These are phyloP conservation scores for Leptinotarsa juncta DNA, from an alignment of 2,888 invertebrate species.

Conservation along the genomic window DNA sequence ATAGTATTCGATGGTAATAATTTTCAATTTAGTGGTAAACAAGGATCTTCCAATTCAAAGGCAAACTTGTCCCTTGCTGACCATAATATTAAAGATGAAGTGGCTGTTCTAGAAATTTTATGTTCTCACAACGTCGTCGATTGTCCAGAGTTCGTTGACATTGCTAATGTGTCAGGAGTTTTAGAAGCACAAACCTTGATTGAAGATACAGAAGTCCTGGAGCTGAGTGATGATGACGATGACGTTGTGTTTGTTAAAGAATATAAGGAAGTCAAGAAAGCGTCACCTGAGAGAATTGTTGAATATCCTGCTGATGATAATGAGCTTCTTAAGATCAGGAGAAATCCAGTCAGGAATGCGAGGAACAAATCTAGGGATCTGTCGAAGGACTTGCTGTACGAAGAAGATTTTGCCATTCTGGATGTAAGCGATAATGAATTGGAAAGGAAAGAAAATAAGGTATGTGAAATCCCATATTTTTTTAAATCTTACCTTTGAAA, in stretches of 20 bases:
- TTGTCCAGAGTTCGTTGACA: slow-evolving; percentile 48
- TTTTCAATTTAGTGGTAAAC: slow-evolving; percentile 32
- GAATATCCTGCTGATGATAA: not conserved
- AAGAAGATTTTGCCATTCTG: slow-evolving; percentile 51
- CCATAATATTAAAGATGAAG: slow-evolving; percentile 30
- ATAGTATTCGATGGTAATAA: slow-evolving; percentile 33
- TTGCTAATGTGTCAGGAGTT: slow-evolving; percentile 44
- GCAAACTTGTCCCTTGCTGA: slow-evolving; percentile 16
- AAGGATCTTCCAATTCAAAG: slow-evolving; percentile 7
- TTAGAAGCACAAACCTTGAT: slow-evolving; percentile 8
- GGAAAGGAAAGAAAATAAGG: slow-evolving; percentile 43
- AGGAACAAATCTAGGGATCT: slow-evolving; percentile 44
- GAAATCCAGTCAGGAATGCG: slow-evolving; percentile 49
- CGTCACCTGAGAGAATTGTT: not conserved
- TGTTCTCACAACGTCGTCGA: slow-evolving; percentile 33
- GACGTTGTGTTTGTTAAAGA: slow-evolving; percentile 50
- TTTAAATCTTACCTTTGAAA: slow-evolving; percentile 4
- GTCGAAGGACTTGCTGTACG: slow-evolving; percentile 47
- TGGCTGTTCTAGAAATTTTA: slow-evolving; percentile 38
- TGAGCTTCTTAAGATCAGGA: slow-evolving; percentile 36
- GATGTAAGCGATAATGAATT: slow-evolving; percentile 48
- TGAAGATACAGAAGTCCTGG: slow-evolving; percentile 26
- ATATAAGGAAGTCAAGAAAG: slow-evolving; percentile 36
- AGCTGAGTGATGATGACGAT: slow-evolving; percentile 42
- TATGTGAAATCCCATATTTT: slow-evolving; percentile 1